These are phyloP conservation scores for Porphyrio hochstetteri DNA, from an alignment of 2,113 vertebrate genomes.

Conservation along the genomic window DNA sequence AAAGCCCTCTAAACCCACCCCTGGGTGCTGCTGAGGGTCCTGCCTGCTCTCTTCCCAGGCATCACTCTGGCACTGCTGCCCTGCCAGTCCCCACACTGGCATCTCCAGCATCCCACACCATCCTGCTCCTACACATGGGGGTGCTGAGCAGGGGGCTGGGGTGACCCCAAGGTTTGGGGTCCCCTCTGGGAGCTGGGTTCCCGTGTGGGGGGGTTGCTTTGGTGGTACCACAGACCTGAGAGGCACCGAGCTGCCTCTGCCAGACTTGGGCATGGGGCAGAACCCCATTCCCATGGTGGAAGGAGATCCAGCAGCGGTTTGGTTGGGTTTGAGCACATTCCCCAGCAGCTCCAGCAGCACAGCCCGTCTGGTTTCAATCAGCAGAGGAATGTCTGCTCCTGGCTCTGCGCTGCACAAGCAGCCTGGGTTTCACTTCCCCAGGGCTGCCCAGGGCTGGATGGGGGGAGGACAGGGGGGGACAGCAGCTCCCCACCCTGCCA, in stretches of 20 bases:
- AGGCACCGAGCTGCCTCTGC: not conserved
- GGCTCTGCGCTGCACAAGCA: not conserved
- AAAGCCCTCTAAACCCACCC: no score
- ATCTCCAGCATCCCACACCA: not conserved
- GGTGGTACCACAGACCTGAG: not conserved
- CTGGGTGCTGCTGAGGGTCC: not conserved
- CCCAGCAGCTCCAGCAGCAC: not conserved
- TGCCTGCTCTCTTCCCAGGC: not conserved
- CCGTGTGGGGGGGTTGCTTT: not conserved
- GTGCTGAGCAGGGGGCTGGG: fast-evolving
- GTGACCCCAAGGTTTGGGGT: not conserved
- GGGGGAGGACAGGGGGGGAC: not conserved
- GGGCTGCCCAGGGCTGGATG: not conserved
- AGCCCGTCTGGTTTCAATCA: not conserved
- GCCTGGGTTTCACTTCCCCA: not conserved
- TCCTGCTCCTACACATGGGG: not conserved
- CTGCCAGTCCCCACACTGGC: fast-evolving
- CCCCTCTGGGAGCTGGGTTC: not conserved
- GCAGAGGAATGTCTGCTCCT: not conserved
- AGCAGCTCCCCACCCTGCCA: not conserved
- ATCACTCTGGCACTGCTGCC: not conserved
- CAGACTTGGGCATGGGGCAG: not conserved
- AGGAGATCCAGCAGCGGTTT: not conserved
- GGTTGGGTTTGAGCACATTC: not conserved
- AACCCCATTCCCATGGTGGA: not conserved